Evolutionary conservation across 1,140 invertebrate genomes (phyloP).

Genomic region (Leptoteleia sp.): DNA sequence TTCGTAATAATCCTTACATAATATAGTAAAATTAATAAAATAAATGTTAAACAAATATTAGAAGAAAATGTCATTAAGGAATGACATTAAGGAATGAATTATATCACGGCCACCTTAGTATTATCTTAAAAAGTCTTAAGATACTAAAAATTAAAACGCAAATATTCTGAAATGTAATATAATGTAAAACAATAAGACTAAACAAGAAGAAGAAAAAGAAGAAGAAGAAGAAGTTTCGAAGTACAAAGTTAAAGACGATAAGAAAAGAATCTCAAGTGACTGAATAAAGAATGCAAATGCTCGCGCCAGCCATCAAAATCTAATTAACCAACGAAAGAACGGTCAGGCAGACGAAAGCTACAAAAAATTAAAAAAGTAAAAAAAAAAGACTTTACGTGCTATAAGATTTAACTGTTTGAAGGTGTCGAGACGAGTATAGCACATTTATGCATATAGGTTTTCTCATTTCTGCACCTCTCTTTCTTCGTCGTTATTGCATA

Average conservation of each 20-base stretch:
- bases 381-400: slow-evolving; percentile 25
- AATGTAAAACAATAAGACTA: slow-evolving; percentile 29
- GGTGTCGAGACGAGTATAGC: slow-evolving; percentile 72
- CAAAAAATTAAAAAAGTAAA: slow-evolving; percentile 49
- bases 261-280: slow-evolving; percentile 60
- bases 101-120: no score
- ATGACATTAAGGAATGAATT: no score
- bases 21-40: no score
- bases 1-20: no score
- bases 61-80: no score
- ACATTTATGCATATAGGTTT: slow-evolving; percentile 74
- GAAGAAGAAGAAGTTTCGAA: slow-evolving; percentile 38
- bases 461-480: slow-evolving; percentile 10
- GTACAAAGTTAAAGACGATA: slow-evolving; percentile 59
- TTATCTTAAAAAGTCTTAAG: no score
- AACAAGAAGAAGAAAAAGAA: slow-evolving; percentile 27
- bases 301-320: slow-evolving; percentile 79
- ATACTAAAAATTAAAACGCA: no score
- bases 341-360: slow-evolving; percentile 65
- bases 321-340: slow-evolving; percentile 78
- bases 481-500: slow-evolving; percentile 11
- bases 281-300: slow-evolving; percentile 79
- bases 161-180: not conserved
- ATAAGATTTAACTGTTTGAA: slow-evolving; percentile 72
- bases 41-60: no score